A percentile compares a stretch with the other conserved stretches of the same genome.
Evolutionary conservation across 2,888 invertebrate species (phyloP).

Genomic region (Coleophora deauratella): DNA sequence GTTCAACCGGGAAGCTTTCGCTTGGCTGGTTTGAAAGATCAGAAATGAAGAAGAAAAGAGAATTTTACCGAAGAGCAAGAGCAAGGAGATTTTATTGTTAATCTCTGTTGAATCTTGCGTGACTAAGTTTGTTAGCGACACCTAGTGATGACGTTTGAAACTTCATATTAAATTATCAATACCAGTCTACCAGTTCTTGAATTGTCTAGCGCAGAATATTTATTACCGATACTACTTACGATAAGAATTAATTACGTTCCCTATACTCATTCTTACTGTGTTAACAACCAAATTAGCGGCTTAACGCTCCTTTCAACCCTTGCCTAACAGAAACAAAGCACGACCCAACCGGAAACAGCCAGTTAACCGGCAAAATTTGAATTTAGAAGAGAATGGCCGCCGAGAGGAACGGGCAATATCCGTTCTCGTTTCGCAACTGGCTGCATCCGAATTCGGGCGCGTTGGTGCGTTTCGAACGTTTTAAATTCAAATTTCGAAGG

Average conservation of each 20-base stretch:
- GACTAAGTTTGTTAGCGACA: no score
- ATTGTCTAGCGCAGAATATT: no score
- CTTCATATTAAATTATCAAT: no score
- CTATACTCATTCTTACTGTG: background rate
- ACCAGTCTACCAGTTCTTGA: no score
- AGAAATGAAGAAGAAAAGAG: no score
- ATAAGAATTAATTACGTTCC: background rate
- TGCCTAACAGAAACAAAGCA: conserved; percentile 54
- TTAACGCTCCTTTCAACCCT: conserved; percentile 11
- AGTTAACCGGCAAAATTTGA: conserved; percentile 71
- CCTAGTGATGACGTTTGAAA: no score
- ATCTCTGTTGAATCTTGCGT: no score
- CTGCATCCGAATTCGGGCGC: conserved; percentile 47
- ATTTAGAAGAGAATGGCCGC: conserved; percentile 63
- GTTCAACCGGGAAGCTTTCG: no score
- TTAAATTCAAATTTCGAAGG: conserved; percentile 39
- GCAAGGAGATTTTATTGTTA: no score
- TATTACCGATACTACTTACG: no score
- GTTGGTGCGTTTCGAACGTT: conserved; percentile 56
- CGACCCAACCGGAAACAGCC: conserved; percentile 56
- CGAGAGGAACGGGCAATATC: conserved; percentile 69
- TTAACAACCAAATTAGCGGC: background rate
- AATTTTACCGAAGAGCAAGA: no score
- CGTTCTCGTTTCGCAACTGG: conserved; percentile 70
- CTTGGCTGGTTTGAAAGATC: no score